These are phyloP conservation scores for Tupaia chinensis DNA, from an alignment of 2,113 vertebrate genomes.

Conservation along the genomic window DNA sequence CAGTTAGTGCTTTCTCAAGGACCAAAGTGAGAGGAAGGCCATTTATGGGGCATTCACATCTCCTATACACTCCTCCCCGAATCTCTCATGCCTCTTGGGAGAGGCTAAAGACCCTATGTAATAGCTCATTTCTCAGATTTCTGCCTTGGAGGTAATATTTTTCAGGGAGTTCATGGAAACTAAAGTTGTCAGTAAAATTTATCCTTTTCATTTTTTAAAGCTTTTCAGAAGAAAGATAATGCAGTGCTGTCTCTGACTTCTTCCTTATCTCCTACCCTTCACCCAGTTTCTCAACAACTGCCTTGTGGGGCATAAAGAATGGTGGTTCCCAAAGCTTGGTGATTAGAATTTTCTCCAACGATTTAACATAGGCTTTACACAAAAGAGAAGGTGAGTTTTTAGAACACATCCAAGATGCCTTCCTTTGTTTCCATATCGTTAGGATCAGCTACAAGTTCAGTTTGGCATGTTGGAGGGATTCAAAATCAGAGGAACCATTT, in stretches of 20 bases:
- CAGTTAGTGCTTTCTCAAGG: neutral
- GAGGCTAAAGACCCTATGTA: neutral
- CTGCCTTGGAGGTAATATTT: neutral
- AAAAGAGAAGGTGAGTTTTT: neutral
- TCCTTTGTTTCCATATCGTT: neutral
- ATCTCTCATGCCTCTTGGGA: neutral
- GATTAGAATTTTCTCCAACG: neutral
- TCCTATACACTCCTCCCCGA: neutral
- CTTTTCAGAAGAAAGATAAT: neutral
- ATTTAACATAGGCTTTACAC: neutral
- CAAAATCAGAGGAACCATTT: conserved; percentile 39
- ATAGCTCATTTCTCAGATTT: conserved; percentile 35
- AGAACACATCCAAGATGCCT: accelerated
- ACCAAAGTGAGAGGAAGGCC: neutral
- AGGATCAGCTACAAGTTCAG: neutral
- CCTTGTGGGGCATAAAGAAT: neutral
- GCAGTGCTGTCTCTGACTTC: neutral
- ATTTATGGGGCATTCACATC: neutral
- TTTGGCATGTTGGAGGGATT: conserved; percentile 22
- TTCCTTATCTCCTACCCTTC: neutral
- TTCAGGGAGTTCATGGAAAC: neutral
- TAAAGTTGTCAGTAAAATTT: conserved; percentile 48
- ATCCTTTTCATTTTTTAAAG: neutral
- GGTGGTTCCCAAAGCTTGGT: neutral
- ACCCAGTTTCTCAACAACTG: neutral